Base-by-base conservation (phyloP, 2,888 invertebrate species). In the Yponomeuta plumbellus region DNA sequence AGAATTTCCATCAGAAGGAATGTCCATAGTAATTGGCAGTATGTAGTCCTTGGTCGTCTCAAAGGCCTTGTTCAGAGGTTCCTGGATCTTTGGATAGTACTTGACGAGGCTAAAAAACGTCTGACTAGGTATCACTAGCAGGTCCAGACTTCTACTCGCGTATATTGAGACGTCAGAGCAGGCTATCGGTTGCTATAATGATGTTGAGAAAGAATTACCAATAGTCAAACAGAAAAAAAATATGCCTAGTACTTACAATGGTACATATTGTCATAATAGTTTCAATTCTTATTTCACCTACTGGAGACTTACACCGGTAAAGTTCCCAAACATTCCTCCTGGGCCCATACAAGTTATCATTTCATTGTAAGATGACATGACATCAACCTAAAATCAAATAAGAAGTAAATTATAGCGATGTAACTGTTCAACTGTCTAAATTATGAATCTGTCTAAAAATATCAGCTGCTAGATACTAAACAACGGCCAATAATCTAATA, bases 321-420 rank as follows among this genome's bases (percentile, higher is more conserved):
- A 91, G 70, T 90, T 90, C 3, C 92, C 92, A 70, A 92, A 91
- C 85, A 92, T 88, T 1, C 92, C 92, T 11, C 92, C 92, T 0
- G 88, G 87, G 1, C 92, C 92, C 88, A 92, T 91, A 70, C 87
- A 89, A 2, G 89, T 87, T 23, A 92, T 81, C 86, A 91, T 89
- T 79, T 91, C 91, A 72, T 88, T 91, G 70, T 89, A 91, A 1
- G 89, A 86, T 61, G 84, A 84, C 65, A 88, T 75, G 64, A 91
- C 88, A 68, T 91, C 91, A 1, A 90, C 91, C 91, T 91, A 69
- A 58, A 76, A 80, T 68, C 56, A 67, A 68, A 69, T 58, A 58
- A 20, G 21, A 4, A 52, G 13, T 13, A 8, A 52, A 17, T 17
- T 17, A 17, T 13, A 52, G 13, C 44, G 17, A 52, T 52, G 0